Conservation (phyloP, 2,113 vertebrate genomes). For the Microtus montanus region DNA sequence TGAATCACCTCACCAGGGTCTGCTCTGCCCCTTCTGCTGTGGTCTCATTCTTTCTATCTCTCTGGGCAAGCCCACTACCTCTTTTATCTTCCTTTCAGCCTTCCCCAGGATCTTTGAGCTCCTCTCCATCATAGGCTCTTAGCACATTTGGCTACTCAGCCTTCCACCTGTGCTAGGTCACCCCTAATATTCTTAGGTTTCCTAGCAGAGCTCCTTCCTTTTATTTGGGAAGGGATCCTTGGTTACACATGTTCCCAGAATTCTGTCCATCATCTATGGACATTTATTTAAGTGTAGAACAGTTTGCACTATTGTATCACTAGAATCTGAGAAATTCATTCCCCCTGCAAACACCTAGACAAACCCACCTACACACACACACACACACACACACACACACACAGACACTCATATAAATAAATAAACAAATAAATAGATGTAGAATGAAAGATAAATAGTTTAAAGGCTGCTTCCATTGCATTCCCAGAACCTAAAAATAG, state of each 20-base stretch:
- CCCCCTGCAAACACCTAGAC: not conserved
- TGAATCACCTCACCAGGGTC: rapidly evolving
- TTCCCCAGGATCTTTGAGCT: not conserved
- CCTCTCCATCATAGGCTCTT: not conserved
- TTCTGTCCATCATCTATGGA: not conserved
- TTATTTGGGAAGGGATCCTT: not conserved
- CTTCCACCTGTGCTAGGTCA: not conserved
- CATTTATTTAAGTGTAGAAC: not conserved
- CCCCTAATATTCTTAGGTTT: not conserved
- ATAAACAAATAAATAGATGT: not conserved
- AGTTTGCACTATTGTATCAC: not conserved
- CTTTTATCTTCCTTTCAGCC: not conserved
- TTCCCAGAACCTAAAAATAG: not conserved
- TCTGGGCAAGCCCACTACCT: not conserved
- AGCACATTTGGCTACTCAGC: not conserved
- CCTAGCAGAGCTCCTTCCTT: not conserved
- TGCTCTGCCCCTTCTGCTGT: not conserved
- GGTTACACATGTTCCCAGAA: not conserved
- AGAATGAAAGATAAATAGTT: not conserved
- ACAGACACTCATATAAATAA: not conserved
- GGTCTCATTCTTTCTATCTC: not conserved
- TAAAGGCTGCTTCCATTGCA: not conserved
- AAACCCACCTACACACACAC: not conserved
- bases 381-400: no score
- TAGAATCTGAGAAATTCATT: not conserved